Conservation (phyloP, 2,113 vertebrate genomes). For the Micronisus gabar region DNA sequence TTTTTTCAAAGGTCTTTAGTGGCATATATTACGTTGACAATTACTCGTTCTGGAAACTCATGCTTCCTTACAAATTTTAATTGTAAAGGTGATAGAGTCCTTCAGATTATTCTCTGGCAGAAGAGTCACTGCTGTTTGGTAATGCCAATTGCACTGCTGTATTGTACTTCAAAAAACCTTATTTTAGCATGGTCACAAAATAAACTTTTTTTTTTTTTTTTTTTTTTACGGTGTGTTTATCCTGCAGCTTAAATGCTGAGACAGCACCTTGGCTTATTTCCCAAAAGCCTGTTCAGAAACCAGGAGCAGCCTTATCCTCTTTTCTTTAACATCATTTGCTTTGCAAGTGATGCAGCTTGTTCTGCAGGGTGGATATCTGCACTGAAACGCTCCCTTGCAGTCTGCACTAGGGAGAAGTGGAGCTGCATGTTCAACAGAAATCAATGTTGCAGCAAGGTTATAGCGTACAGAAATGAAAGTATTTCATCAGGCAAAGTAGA, state of each 20-base stretch:
- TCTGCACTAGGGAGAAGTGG: conserved; percentile 71
- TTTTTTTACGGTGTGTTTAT: conserved; percentile 4
- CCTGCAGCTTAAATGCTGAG: conserved; percentile 71
- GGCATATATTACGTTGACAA: not conserved
- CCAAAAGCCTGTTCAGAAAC: conserved; percentile 52
- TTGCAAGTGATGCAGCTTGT: conserved; percentile 69
- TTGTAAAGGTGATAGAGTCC: not conserved
- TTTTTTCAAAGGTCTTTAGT: not conserved
- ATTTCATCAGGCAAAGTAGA: conserved; percentile 20
- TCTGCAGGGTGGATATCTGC: conserved; percentile 78
- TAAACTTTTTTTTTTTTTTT: not conserved
- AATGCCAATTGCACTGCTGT: not conserved
- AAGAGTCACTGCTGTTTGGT: not conserved
- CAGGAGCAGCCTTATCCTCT: conserved; percentile 37
- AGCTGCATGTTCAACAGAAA: conserved; percentile 57
- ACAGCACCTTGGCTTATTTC: conserved; percentile 70
- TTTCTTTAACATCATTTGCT: conserved; percentile 50
- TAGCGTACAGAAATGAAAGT: conserved; percentile 27
- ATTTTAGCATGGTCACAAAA: not conserved
- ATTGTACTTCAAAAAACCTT: conserved; percentile 1
- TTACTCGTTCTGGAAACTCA: not conserved
- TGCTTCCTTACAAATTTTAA: not conserved
- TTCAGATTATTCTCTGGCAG: not conserved
- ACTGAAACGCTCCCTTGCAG: conserved; percentile 71
- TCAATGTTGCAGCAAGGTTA: conserved; percentile 76